A percentile compares a stretch with the other conserved stretches of the same genome.
These are phyloP conservation scores for Gymnodraco acuticeps DNA, from an alignment of 2,797 vertebrate species.

Conservation along the genomic window DNA sequence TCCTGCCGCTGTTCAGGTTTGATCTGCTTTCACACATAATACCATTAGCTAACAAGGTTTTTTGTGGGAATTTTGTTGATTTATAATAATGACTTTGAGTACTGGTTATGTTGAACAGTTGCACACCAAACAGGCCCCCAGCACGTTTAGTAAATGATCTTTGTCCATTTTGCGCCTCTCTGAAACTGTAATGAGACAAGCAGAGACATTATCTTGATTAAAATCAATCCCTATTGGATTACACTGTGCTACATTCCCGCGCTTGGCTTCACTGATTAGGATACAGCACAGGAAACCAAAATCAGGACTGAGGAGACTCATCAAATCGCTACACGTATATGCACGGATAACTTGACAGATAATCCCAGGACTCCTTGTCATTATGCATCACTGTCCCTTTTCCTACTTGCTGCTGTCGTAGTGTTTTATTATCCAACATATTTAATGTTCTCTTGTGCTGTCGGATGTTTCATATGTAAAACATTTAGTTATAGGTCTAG, in stretches of 20 bases:
- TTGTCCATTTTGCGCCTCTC: constrained; percentile 64
- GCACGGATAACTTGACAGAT: constrained; percentile 31
- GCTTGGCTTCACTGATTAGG: constrained; percentile 59
- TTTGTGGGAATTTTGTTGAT: constrained; percentile 30
- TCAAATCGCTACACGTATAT: constrained; percentile 7
- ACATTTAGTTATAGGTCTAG: neutral
- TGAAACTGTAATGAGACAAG: constrained; percentile 68
- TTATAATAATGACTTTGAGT: constrained; percentile 45
- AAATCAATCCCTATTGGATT: constrained; percentile 85
- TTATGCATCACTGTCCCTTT: neutral
- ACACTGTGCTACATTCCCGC: constrained; percentile 48
- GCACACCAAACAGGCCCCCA: constrained; percentile 37
- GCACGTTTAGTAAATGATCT: constrained; percentile 69
- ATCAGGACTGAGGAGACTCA: constrained; percentile 42
- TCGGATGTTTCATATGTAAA: neutral
- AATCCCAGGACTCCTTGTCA: constrained; percentile 34
- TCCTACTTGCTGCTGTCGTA: neutral
- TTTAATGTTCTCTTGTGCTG: neutral
- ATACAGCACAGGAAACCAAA: constrained; percentile 44
- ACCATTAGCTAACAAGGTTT: constrained; percentile 12
- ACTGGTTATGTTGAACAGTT: constrained; percentile 19
- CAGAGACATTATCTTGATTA: constrained; percentile 81
- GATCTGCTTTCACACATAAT: neutral
- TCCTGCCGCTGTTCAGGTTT: neutral
- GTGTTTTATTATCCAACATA: neutral